Evolutionary conservation across 2,888 invertebrate species (phyloP), one percentile per base, ranked within the genome.

Genomic region (Tridacna gigas): DNA sequence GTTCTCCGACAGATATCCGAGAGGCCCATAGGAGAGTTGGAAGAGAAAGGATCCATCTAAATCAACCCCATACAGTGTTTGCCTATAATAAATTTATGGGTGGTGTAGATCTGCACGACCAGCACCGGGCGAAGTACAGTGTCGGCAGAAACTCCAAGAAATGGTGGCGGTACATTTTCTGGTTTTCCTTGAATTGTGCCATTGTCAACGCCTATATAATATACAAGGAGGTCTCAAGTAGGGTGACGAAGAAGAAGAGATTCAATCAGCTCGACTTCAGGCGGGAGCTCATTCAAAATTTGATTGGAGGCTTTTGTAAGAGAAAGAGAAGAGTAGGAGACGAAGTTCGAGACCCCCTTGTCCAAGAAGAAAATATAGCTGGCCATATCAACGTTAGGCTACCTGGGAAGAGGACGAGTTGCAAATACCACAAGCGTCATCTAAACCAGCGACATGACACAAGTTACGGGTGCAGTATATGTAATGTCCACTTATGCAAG

Each of bases 71-170:
- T 13, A 18, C 76, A 12, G 69, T 28, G 15, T 20, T 71, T 66
- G 11, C 22, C 0, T 82, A 82, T 63, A 84, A 84, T 22, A 20
- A 76, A 26, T 77, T 76, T 18, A 85, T 85, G 82, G 76, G 76
- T 26, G 85, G 80, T 74, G 82, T 85, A 0, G 82, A 85, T 25
- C 26, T 61, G 12, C 81, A 84, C 61, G 79, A 84, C 25, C 81
- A 81, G n/a, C 69, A 65, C 2, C 22, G 78, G 25, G 66, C 71
- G 15, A 69, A 20, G 18, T 81, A 79, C 65, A 18, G 56, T 67
- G 45, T 82, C 9, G 79, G 76, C 22, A 75, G 84, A 61, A 74
- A 71, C 13, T 48, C 65, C 18, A 81, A 74, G 26, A 84, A 80
- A 73, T 51, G 69, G 7, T 80, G 78, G 78, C 63, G 56, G 11